Conservation (phyloP, 2,888 invertebrate genomes). For the Sarcophaga rosellei region DNA sequence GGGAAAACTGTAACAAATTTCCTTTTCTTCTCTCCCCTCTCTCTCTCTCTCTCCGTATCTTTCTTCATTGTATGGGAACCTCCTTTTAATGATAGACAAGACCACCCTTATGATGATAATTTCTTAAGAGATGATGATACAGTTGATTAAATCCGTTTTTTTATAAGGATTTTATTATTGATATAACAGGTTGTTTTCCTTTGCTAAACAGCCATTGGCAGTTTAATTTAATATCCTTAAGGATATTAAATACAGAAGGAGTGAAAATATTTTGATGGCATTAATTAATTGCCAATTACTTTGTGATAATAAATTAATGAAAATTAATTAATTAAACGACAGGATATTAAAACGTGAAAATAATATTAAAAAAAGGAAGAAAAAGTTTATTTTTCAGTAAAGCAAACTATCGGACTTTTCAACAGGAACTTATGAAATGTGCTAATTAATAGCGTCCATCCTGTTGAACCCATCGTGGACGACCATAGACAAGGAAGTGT, state of each 20-base stretch:
- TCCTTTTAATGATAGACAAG: slow-evolving; percentile 1
- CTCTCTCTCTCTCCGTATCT: not conserved
- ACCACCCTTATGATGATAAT: slow-evolving; percentile 42
- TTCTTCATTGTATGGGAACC: slow-evolving; percentile 10
- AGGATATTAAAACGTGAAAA: no score
- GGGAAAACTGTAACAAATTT: slow-evolving; percentile 56
- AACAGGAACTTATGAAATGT: no score
- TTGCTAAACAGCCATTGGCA: not conserved
- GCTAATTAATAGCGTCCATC: no score
- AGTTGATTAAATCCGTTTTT: slow-evolving; percentile 15
- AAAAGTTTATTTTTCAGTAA: no score
- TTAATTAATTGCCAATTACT: not conserved
- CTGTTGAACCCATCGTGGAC: no score
- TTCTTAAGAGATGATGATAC: not conserved
- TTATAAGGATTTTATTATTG: slow-evolving; percentile 27
- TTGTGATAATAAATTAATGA: no score
- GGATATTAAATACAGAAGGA: not conserved
- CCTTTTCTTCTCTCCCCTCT: slow-evolving; percentile 7
- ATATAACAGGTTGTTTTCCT: slow-evolving; percentile 45
- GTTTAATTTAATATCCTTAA: slow-evolving; percentile 20
- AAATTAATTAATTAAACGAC: no score
- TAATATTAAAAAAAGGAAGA: no score
- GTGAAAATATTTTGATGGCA: slow-evolving; percentile 4
- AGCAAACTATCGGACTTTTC: no score
- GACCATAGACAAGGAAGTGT: no score